Evolutionary conservation across 1,140 invertebrate species (phyloP).

Genomic region (Chironomus tepperi): DNA sequence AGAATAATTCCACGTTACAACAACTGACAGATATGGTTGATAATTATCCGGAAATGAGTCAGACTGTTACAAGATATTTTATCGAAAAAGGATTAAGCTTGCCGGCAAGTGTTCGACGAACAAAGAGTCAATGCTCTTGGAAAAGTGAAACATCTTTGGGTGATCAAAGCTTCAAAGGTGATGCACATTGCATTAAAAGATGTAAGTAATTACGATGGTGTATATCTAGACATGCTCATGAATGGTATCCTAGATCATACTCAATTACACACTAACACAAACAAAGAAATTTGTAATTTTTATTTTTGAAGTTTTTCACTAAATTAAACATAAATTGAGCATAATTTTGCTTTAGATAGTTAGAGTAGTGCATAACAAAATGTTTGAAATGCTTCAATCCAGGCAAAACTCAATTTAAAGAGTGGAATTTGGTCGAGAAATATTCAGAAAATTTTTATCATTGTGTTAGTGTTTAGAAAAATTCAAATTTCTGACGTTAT

Average conservation of each 20-base stretch:
- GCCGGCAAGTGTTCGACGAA: not conserved
- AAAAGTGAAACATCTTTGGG: slow-evolving; percentile 9
- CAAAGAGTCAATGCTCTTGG: slow-evolving; percentile 20
- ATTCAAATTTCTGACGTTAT: no score
- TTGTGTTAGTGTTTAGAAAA: no score
- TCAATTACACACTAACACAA: no score
- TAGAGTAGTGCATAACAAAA: no score
- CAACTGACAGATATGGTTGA: slow-evolving; percentile 37
- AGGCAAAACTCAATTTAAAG: no score
- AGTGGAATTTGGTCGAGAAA: no score
- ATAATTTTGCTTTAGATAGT: no score
- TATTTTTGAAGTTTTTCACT: no score
- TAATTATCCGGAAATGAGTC: slow-evolving; percentile 33
- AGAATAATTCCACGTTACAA: slow-evolving; percentile 38
- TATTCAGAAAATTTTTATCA: no score
- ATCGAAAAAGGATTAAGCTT: not conserved
- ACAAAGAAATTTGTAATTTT: not conserved
- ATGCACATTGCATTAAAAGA: not conserved
- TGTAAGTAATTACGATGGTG: not conserved
- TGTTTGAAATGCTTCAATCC: no score
- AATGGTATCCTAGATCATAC: no score
- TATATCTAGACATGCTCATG: not conserved
- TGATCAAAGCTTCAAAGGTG: not conserved
- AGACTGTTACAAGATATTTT: slow-evolving; percentile 25
- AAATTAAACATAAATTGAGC: no score